Base-by-base conservation (phyloP, 2,113 vertebrate species). In the Tachuris rubrigastra region DNA sequence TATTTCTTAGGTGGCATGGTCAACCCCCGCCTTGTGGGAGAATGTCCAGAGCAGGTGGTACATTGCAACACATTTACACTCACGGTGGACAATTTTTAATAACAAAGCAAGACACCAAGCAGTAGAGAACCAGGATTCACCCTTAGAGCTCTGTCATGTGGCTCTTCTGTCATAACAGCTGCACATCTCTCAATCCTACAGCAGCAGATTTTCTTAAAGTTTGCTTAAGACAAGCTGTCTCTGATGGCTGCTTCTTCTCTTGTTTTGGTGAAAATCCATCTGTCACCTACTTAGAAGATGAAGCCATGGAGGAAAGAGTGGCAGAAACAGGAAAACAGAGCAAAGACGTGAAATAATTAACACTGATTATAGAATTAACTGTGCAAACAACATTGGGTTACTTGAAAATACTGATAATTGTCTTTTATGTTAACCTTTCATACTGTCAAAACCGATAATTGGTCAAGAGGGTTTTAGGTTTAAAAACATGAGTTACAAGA, bases 201-300 rank as follows among this genome's bases (percentile, higher is more conserved):
- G 31, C 33, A 88, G 72, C 65, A 87, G 53, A 84, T 31, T 85
- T 92, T 77, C 90, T 88, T 93, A n/a, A 71, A 74, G 59, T 89
- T 95, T 95, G n/a, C 90, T 93, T 71, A 59, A 87, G 81, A 80
- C 79, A 88, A 59, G 50, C 72, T 95, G 88, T 84, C 68, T 95
- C 87, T 91, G 75, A 90, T 86, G 76, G 22, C 75, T 94, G 67
- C 42, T 88, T 80, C 72, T 86, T 93, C 78, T 83, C 78, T 90
- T 93, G 71, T 71, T 86, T 94, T 94, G 87, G 85, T 95, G 68
- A 74, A 92, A 95, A 88, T 91, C 85, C 91, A 92, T 85, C 93
- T 90, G 82, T 88, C 44, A 83, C 28, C 19, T 59, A 41, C 68
- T 81, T 15, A 76, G 68, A 88, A 74, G 50, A 81, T n/a, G 60